A percentile compares a stretch with the other conserved stretches of the same genome.
phyloP scores from a whole-genome alignment of 2,797 vertebrate species.

The Hipposideros larvatus region DNA sequence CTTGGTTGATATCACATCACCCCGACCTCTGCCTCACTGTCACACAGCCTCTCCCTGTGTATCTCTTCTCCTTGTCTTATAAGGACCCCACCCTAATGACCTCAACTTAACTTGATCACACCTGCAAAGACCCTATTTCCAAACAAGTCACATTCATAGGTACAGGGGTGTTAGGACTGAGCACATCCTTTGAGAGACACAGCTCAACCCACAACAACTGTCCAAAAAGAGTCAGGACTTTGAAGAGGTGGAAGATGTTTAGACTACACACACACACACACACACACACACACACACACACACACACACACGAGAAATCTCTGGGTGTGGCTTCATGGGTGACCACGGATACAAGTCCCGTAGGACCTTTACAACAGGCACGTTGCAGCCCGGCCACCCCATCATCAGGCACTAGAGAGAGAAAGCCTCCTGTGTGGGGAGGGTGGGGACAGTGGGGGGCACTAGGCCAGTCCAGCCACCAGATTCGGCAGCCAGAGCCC shows the following conservation, averaged over 20 bases:
- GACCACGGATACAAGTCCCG: not conserved
- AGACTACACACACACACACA: not conserved
- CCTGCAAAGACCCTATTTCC: not conserved
- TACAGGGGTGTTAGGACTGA: not conserved
- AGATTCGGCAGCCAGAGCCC: not conserved
- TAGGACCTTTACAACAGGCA: not conserved
- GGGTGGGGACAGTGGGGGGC: rapidly evolving
- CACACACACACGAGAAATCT: not conserved
- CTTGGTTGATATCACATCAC: not conserved
- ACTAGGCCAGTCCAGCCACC: not conserved
- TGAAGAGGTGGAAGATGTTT: not conserved
- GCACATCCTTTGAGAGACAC: not conserved
- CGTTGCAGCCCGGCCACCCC: rapidly evolving
- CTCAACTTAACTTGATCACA: not conserved
- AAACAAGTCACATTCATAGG: too few species aligned
- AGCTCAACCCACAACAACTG: not conserved
- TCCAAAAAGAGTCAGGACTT: not conserved
- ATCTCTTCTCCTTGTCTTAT: not conserved
- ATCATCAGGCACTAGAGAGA: not conserved
- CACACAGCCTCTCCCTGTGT: rapidly evolving
- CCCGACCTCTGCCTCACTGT: not conserved
- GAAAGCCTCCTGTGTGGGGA: too few species aligned
- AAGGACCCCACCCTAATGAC: not conserved
- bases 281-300: not conserved
- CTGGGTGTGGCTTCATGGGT: not conserved